Conservation (phyloP, 2,113 vertebrate genomes). For the Petaurus breviceps region DNA sequence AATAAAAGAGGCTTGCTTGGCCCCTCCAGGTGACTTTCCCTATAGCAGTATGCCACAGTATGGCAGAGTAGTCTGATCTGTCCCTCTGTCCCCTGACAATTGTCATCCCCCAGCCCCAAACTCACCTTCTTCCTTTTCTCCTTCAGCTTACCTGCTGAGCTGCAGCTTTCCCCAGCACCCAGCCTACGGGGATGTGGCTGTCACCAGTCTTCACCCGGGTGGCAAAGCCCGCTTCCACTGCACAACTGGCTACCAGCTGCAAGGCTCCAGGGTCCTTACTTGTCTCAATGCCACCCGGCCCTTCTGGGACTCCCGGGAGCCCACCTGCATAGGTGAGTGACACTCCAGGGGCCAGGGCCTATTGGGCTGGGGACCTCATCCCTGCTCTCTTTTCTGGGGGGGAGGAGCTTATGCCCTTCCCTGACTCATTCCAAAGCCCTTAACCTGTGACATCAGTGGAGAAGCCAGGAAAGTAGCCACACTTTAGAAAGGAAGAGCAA, state of each 20-base stretch:
- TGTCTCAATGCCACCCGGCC: slow-evolving; percentile 94
- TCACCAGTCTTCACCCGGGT: slow-evolving; percentile 93
- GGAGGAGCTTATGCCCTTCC: not conserved
- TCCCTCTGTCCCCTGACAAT: not conserved
- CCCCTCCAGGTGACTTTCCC: slow-evolving; percentile 14
- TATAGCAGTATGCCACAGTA: not conserved
- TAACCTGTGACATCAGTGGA: not conserved
- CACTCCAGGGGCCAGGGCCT: accelerated
- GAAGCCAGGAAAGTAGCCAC: slow-evolving; percentile 38
- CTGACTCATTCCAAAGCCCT: not conserved
- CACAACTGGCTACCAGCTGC: slow-evolving; percentile 90
- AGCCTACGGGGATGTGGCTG: slow-evolving; percentile 90
- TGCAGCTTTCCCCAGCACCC: slow-evolving; percentile 91
- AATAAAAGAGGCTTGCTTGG: not conserved
- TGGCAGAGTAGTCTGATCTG: not conserved
- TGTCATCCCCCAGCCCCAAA: not conserved
- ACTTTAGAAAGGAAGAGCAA: slow-evolving; percentile 2
- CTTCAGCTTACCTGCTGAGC: slow-evolving; percentile 92
- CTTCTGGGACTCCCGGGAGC: slow-evolving; percentile 92
- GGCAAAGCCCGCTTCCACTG: slow-evolving; percentile 93
- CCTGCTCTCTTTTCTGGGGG: not conserved
- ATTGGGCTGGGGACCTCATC: not conserved
- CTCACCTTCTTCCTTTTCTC: slow-evolving; percentile 5
- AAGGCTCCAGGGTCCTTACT: slow-evolving; percentile 85
- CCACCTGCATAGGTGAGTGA: slow-evolving; percentile 89